Evolutionary conservation across 2,888 invertebrate genomes (phyloP).

Genomic region (Pseudeuparius sepicola): DNA sequence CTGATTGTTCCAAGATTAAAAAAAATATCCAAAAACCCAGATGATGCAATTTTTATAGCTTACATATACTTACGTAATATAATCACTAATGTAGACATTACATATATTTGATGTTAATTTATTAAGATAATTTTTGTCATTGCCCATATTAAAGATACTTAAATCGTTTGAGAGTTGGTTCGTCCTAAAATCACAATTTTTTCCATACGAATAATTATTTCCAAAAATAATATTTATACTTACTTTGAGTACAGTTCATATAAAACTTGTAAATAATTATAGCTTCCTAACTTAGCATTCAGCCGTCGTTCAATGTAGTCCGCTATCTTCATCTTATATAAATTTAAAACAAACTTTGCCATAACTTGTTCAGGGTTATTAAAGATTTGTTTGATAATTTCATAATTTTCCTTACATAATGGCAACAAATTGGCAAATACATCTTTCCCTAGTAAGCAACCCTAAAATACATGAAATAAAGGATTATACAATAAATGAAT

Average conservation of each 20-base stretch:
- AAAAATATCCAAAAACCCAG: too few relatives aligned
- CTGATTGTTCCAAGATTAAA: too few relatives aligned
- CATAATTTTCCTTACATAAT: conserved; percentile 78
- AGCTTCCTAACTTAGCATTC: conserved; percentile 70
- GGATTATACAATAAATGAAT: conserved; percentile 2
- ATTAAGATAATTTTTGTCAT: conserved; percentile 65
- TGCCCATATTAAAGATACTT: conserved; percentile 64
- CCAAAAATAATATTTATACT: conserved; percentile 21
- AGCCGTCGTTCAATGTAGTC: conserved; percentile 77
- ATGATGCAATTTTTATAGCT: too few relatives aligned
- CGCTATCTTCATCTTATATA: conserved; percentile 83
- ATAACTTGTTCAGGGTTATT: conserved; percentile 93
- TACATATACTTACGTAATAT: conserved; percentile 53
- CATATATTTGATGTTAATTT: conserved; percentile 76
- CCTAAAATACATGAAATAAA: conserved; percentile 43
- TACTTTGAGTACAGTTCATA: conserved; percentile 86
- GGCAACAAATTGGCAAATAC: conserved; percentile 85
- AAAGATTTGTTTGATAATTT: conserved; percentile 81
- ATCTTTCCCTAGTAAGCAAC: conserved; percentile 76
- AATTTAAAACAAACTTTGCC: conserved; percentile 94
- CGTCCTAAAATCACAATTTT: conserved; percentile 46
- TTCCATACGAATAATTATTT: not conserved
- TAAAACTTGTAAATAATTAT: conserved; percentile 79
- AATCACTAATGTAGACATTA: conserved; percentile 65
- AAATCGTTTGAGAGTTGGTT: conserved; percentile 64